phyloP scores from a whole-genome alignment of 1,140 invertebrate species.

The Cydia strobilella region DNA sequence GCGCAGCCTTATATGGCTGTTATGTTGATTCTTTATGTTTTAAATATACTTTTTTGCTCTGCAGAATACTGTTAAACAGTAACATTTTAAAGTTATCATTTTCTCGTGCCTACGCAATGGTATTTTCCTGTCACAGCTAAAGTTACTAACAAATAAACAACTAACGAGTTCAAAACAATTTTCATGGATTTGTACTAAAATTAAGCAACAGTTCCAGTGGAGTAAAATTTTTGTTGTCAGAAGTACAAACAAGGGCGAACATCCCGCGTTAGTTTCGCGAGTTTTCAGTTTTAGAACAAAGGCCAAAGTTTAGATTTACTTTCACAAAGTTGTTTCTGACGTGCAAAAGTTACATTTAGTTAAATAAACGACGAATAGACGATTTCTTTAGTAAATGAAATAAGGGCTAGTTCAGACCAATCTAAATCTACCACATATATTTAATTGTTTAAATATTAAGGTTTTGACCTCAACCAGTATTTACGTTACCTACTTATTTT shows the following conservation, averaged over 20 bases:
- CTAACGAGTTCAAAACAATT: constrained; percentile 43
- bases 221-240: constrained; percentile 38
- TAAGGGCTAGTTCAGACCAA: background rate
- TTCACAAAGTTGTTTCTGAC: constrained; percentile 28
- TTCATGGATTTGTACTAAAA: constrained; percentile 39
- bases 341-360: constrained; percentile 9
- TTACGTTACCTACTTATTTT: no score
- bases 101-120: background rate
- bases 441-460: no score
- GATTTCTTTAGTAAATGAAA: background rate
- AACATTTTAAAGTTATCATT: no score
- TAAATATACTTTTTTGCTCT: no score
- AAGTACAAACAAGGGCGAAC: constrained; percentile 41
- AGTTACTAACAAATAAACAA: constrained; percentile 1
- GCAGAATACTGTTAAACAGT: no score
- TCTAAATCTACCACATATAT: no score
- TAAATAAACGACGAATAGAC: constrained; percentile 14
- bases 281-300: constrained; percentile 38
- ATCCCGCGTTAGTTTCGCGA: constrained; percentile 38
- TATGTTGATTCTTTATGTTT: no score
- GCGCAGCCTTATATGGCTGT: no score
- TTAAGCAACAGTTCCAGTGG: constrained; percentile 38
- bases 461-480: no score
- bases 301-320: constrained; percentile 36
- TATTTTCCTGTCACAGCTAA: background rate